A percentile compares a stretch with the other conserved stretches of the same genome.
Conservation (phyloP, 2,797 vertebrate species). For the Spinibarbus caldwelli region DNA sequence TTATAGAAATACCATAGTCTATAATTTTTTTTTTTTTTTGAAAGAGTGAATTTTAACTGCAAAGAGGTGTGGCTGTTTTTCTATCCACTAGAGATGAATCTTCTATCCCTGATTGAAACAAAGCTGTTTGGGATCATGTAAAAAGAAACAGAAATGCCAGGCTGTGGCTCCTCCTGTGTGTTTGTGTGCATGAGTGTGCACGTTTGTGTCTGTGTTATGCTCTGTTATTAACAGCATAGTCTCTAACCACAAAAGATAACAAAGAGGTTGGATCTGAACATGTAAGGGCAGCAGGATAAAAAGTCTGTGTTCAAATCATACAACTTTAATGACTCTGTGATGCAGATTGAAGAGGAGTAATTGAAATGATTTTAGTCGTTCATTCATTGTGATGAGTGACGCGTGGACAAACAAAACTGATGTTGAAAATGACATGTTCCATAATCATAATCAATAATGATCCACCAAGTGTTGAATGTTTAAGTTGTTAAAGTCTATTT, state of each 20-base stretch:
- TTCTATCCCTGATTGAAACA: not conserved
- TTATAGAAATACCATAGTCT: not conserved
- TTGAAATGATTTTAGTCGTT: not conserved
- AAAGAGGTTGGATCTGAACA: not conserved
- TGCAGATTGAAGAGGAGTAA: not conserved
- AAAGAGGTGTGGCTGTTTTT: not conserved
- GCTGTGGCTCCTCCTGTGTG: not conserved
- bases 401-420: not conserved
- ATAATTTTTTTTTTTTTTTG: not conserved
- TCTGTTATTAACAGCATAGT: not conserved
- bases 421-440: no score
- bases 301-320: not conserved
- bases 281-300: not conserved
- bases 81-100: no score
- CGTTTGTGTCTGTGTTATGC: no score
- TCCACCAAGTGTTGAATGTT: no score
- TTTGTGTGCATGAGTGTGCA: slow-evolving; percentile 16
- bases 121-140: not conserved
- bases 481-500: no score
- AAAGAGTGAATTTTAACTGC: not conserved
- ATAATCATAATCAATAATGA: no score
- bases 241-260: not conserved
- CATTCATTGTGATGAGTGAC: not conserved
- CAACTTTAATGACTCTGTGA: not conserved
- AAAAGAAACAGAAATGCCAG: not conserved